Conservation (phyloP, 2,888 invertebrate species). For the Ochlodes sylvanus region DNA sequence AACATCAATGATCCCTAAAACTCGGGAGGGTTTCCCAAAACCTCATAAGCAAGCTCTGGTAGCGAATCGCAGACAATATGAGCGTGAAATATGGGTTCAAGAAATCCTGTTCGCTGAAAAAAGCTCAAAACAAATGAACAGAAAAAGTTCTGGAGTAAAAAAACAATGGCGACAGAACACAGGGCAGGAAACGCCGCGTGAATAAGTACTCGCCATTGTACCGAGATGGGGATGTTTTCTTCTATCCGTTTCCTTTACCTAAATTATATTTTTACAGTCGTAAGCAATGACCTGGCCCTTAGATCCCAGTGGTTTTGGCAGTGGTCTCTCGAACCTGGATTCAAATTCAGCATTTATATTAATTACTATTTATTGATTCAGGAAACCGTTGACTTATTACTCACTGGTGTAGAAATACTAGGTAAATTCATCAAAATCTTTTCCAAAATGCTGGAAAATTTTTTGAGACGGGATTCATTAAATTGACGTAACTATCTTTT, state of each 20-base stretch:
- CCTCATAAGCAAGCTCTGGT: slow-evolving; percentile 42
- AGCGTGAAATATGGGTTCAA: slow-evolving; percentile 83
- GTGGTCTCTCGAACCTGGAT: too few relatives aligned
- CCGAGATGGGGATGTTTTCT: slow-evolving; percentile 54
- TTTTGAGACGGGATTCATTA: too few relatives aligned
- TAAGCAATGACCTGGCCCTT: not conserved
- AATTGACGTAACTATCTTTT: too few relatives aligned
- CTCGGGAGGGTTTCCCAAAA: slow-evolving; percentile 8
- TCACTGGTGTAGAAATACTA: too few relatives aligned
- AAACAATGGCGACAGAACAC: slow-evolving; percentile 68
- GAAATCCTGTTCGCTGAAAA: slow-evolving; percentile 77
- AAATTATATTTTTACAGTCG: slow-evolving; percentile 25
- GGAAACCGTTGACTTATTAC: too few relatives aligned
- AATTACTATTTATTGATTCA: too few relatives aligned
- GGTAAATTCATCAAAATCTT: too few relatives aligned
- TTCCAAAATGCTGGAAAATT: too few relatives aligned
- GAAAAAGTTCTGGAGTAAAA: slow-evolving; percentile 72
- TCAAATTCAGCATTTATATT: too few relatives aligned
- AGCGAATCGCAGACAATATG: slow-evolving; percentile 79
- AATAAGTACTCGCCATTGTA: slow-evolving; percentile 73
- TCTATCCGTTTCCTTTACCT: slow-evolving; percentile 51
- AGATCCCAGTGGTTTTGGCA: not conserved
- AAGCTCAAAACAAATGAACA: slow-evolving; percentile 78
- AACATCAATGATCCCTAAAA: slow-evolving; percentile 6
- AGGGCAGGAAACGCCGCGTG: slow-evolving; percentile 79